These are phyloP conservation scores for Cephalopterus ornatus DNA, from an alignment of 2,113 vertebrate species.

Conservation along the genomic window DNA sequence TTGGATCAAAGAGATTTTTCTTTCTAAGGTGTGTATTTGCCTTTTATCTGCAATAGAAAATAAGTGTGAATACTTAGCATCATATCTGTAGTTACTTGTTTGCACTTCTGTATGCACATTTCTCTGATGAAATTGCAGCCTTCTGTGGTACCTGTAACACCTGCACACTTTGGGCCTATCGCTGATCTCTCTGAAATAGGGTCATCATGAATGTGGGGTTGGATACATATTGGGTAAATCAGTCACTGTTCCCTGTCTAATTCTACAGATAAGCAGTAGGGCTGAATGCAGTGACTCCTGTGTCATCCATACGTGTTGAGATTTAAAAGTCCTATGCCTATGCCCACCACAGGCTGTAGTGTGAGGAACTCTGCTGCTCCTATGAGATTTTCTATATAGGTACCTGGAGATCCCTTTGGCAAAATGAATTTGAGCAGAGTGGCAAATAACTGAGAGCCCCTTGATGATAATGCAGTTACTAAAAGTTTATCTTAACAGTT, in stretches of 20 bases:
- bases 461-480: neutral
- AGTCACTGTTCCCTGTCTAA: neutral
- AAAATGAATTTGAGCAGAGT: neutral
- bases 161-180: neutral
- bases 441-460: neutral
- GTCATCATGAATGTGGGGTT: fast-evolving
- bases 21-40: fast-evolving
- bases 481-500: neutral
- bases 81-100: neutral
- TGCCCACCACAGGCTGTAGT: neutral
- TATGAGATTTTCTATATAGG: neutral
- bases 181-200: neutral
- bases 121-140: neutral
- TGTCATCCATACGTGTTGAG: neutral
- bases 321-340: neutral
- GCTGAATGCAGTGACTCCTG: neutral
- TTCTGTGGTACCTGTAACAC: neutral
- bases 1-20: neutral
- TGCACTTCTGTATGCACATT: neutral
- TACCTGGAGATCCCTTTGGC: neutral
- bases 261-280: neutral
- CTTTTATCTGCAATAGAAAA: neutral
- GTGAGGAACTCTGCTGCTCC: neutral
- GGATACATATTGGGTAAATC: neutral
- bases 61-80: neutral